phyloP scores from a whole-genome alignment of 2,888 invertebrate species.

The Helleia helle region DNA sequence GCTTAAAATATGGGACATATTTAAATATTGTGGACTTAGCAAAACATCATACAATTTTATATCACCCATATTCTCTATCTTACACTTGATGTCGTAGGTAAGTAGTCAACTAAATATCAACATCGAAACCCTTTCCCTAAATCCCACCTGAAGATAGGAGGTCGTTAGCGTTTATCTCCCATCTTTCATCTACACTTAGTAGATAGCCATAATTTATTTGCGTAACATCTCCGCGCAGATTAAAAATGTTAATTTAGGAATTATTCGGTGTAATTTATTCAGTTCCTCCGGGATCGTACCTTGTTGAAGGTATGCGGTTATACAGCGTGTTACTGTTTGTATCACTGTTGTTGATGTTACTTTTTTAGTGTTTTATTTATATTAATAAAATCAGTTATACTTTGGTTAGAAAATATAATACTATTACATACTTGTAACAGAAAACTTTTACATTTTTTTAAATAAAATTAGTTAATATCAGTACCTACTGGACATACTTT shows the following conservation, averaged over 20 bases:
- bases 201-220: conserved; percentile 45
- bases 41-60: too few species aligned
- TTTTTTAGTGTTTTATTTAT: background rate
- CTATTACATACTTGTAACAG: too few species aligned
- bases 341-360: background rate
- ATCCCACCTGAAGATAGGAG: background rate
- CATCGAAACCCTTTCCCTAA: background rate
- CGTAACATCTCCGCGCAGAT: conserved; percentile 61
- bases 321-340: conserved; percentile 29
- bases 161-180: background rate
- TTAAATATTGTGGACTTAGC: too few species aligned
- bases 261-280: conserved; percentile 67
- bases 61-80: background rate
- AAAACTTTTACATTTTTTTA: too few species aligned
- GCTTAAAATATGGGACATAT: too few species aligned
- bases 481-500: too few species aligned
- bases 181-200: conserved; percentile 1
- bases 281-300: conserved; percentile 43
- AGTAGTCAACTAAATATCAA: too few species aligned
- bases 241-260: conserved; percentile 72
- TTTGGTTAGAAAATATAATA: too few species aligned
- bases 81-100: too few species aligned
- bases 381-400: too few species aligned
- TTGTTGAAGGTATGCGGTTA: conserved; percentile 33
- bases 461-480: too few species aligned